Percentiles rank a stretch among this genome's conserved stretches.
These are phyloP conservation scores for Emydoidea blandingii DNA, from an alignment of 2,797 vertebrate species.

Conservation along the genomic window DNA sequence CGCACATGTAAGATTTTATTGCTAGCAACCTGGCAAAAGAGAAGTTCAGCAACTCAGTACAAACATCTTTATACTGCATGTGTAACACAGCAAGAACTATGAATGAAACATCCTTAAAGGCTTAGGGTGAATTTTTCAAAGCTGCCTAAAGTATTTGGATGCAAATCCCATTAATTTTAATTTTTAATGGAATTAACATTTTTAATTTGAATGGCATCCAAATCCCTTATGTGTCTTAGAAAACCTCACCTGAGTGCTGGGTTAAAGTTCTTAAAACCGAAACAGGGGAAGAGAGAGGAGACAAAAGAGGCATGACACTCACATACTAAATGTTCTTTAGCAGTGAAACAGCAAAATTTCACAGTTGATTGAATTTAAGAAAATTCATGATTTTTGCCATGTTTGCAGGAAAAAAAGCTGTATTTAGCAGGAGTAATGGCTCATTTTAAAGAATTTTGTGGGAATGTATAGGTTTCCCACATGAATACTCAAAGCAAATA, in stretches of 20 bases:
- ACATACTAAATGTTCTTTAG: background rate
- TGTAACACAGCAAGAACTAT: background rate
- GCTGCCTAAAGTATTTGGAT: background rate
- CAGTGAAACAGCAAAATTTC: background rate
- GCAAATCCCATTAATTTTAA: background rate
- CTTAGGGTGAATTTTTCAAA: background rate
- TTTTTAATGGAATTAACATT: background rate
- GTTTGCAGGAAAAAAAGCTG: background rate
- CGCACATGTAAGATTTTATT: background rate
- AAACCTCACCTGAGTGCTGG: background rate
- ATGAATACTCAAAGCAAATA: background rate
- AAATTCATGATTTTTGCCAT: background rate
- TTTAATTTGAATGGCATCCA: background rate
- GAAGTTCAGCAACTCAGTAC: background rate
- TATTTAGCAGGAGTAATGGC: background rate
- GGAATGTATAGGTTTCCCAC: background rate
- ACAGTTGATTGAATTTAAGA: background rate
- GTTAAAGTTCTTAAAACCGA: background rate
- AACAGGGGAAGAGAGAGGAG: background rate
- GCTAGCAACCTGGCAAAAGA: background rate
- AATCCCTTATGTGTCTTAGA: background rate
- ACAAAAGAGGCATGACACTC: background rate
- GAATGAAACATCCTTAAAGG: background rate
- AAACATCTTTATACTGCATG: background rate
- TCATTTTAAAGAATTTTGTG: background rate